Percentiles rank a stretch among this genome's conserved stretches.
phyloP scores from a whole-genome alignment of 1,140 invertebrate genomes.

The Antheraea pernyi region DNA sequence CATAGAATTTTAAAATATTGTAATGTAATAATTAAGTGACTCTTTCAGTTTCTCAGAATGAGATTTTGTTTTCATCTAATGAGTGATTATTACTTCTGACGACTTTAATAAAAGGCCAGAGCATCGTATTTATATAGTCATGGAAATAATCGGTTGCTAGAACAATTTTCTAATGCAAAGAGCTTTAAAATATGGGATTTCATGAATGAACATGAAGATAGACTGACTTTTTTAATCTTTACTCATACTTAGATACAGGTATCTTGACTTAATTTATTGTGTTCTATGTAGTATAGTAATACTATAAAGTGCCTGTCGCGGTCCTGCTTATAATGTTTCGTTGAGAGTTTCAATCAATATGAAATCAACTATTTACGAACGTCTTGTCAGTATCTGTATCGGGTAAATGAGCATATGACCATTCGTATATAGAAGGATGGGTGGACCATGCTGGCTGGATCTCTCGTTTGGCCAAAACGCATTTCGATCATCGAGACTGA shows the following conservation, averaged over 20 bases:
- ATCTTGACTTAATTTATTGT: constrained; percentile 56
- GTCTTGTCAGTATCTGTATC: constrained; percentile 57
- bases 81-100: constrained; percentile 54
- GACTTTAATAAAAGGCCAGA: constrained; percentile 57
- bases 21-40: constrained; percentile 20
- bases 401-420: constrained; percentile 54
- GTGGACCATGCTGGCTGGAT: constrained; percentile 65
- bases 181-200: constrained; percentile 71
- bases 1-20: constrained; percentile 32
- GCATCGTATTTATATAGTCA: constrained; percentile 41
- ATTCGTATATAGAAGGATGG: constrained; percentile 47
- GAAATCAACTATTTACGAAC: constrained; percentile 12
- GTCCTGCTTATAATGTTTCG: constrained; percentile 5
- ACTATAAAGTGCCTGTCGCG: constrained; percentile 34
- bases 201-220: constrained; percentile 58
- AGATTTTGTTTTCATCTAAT: constrained; percentile 36
- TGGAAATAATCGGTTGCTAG: constrained; percentile 38
- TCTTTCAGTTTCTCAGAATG: constrained; percentile 28
- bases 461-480: constrained; percentile 75
- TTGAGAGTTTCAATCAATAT: not conserved
- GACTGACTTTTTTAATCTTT: constrained; percentile 72
- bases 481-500: constrained; percentile 76
- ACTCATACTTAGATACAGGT: constrained; percentile 73
- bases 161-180: constrained; percentile 56
- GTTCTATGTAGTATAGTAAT: constrained; percentile 36